phyloP scores from a whole-genome alignment of 2,888 invertebrate genomes.

The Aleiodes testaceus region DNA sequence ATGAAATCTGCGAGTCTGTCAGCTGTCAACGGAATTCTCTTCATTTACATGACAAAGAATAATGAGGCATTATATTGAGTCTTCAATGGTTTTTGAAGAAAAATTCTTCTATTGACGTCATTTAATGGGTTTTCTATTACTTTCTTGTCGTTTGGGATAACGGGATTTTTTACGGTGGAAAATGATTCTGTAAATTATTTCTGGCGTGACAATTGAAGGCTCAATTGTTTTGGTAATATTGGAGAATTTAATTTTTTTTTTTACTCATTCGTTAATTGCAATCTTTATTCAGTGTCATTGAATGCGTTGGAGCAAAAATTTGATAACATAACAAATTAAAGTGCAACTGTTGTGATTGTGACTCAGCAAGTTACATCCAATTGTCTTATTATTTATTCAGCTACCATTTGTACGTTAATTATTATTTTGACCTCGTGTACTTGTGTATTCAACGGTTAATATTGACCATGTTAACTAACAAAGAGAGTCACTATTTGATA shows the following conservation, averaged over 20 bases:
- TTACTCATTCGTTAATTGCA: neutral
- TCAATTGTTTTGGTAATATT: neutral
- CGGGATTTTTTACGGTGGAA: too few relatives aligned
- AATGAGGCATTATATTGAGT: too few relatives aligned
- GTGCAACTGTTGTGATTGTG: conserved; percentile 5
- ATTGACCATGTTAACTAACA: too few relatives aligned
- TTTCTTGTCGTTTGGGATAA: too few relatives aligned
- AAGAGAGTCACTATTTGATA: neutral
- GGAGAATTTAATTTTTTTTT: neutral
- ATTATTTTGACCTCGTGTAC: neutral
- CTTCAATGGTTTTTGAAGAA: too few relatives aligned
- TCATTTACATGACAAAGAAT: too few relatives aligned
- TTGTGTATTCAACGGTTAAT: neutral
- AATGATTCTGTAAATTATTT: too few relatives aligned
- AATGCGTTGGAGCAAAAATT: neutral
- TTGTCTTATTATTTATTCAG: neutral
- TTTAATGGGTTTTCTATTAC: too few relatives aligned
- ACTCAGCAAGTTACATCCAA: conserved; percentile 5
- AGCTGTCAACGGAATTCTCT: too few relatives aligned
- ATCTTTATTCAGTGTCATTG: neutral
- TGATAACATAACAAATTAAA: conserved; percentile 14
- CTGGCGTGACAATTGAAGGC: too few relatives aligned
- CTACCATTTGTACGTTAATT: neutral
- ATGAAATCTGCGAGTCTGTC: too few relatives aligned
- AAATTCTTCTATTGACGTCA: too few relatives aligned